Evolutionary conservation across 2,797 vertebrate species (phyloP), one percentile per base, ranked within the genome.

Genomic region (Spinibarbus caldwelli): DNA sequence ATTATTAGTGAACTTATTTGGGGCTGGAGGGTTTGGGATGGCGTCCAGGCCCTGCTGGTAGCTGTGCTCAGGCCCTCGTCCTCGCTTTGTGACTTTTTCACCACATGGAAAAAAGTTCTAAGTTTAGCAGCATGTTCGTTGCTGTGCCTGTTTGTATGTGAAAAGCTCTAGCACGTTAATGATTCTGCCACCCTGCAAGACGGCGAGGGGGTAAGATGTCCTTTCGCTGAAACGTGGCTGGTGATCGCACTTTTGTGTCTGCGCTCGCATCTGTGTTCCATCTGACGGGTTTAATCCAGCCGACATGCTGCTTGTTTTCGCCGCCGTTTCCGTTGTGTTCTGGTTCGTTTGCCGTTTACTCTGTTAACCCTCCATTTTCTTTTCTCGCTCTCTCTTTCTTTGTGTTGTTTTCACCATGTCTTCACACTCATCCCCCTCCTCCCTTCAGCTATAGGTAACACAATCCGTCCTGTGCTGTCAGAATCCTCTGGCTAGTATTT

Each of bases 71-170:
- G 82, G 43, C 57, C 23, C 29, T 80, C 79, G 26, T 84, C 43
- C 78, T 87, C 80, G 70, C 86, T 84, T 84, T 62, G 17, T 88
- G 89, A 88, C 85, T 89, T 90, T 89, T 82, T 84, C 85, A 72
- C 84, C 19, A 26, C 85, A 90, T 91, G 91, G 91, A 90, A 92
- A 92, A 64, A 90, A 90, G 85, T 86, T 90, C 92, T 92, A 93
- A 90, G 89, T 91, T 90, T 93, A 93, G 90, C 87, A 1, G 23
- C 26, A 17, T 45, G 72, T 82, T 80, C 67, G 86, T 79, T 64
- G 83, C 62, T 75, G 85, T 64, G 78, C 59, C 87, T 88, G 82
- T 88, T 85, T 89, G 85, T 85, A 89, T 80, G 86, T 84, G 71
- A 82, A 87, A 82, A 82, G 72, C 84, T 90, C 84, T 86, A 77